phyloP scores from a whole-genome alignment of 2,113 vertebrate species.

The Motacilla tschutschensis region DNA sequence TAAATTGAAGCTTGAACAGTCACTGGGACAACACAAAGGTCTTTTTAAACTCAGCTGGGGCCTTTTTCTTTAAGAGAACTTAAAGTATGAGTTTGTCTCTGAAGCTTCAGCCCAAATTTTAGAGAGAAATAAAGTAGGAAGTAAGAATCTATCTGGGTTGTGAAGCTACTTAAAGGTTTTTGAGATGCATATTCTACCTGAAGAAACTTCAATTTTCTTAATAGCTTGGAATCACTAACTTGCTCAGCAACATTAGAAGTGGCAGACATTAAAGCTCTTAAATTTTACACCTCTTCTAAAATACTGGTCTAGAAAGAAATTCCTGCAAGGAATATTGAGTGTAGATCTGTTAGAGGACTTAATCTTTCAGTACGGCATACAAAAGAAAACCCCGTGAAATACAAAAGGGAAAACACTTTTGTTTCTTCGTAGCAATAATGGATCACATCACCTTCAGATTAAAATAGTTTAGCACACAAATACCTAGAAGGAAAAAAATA shows the following conservation, averaged over 20 bases:
- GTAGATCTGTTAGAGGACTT: neutral
- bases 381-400: neutral
- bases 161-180: neutral
- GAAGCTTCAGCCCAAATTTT: neutral
- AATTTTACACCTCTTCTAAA: neutral
- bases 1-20: neutral
- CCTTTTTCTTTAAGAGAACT: neutral
- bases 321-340: neutral
- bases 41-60: neutral
- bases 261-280: neutral
- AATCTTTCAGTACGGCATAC: neutral
- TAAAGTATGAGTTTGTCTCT: neutral
- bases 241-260: neutral
- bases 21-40: neutral
- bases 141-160: neutral
- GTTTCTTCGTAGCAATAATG: neutral
- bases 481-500: neutral
- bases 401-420: neutral
- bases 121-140: neutral
- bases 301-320: neutral
- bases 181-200: fast-evolving
- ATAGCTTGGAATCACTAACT: neutral
- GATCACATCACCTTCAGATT: neutral
- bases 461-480: neutral
- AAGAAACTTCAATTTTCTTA: neutral